Base-by-base conservation (phyloP, 2,888 invertebrate genomes). In the Phorcus lineatus region DNA sequence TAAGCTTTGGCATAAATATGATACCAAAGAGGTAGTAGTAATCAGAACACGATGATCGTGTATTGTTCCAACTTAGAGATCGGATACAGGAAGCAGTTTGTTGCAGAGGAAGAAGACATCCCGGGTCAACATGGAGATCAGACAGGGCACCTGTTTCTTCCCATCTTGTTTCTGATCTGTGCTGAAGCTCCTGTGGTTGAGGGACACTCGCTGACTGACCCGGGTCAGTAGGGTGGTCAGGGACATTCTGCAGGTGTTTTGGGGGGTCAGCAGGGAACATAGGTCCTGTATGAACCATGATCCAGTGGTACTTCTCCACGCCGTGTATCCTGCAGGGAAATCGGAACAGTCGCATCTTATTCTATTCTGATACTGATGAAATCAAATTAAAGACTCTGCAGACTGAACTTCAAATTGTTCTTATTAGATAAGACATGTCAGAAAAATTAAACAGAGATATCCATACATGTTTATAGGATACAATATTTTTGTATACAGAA, bases 91-190 rank as follows among this genome's bases (percentile, higher is more conserved):
- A 28, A 11, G 28, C 11, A 24, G 16, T 62, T 62, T 62, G 28
- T 16, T 57, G 57, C 2, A 16, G 62, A 16, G 24, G 22, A 88
- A 84, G 77, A 82, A 86, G 24, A 88, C 77, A 78, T 88, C 88
- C 79, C 86, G 87, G 0, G 85, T 81, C 4, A 88, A 76, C 87
- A 87, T 88, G 40, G 86, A 85, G n/a, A 83, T 79, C 28, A 86
- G 79, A 70, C 87, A 88, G 53, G 88, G 87, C n/a, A 82, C 82
- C 75, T 85, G 85, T 70, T 88, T 86, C 80, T 87, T 88, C 17
- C 80, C 82, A 9, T 84, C 80, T 80, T 84, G 85, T 52, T 76
- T 70, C 28, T 62, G 40, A 66, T 81, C 3, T 16, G 62, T 47
- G 22, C 83, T 83, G 76, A 76, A 77, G 2, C 81, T 47, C 55